A percentile compares a stretch with the other conserved stretches of the same genome.
Conservation (phyloP, 2,888 invertebrate species). For the Hirtodrosophila trivittata region DNA sequence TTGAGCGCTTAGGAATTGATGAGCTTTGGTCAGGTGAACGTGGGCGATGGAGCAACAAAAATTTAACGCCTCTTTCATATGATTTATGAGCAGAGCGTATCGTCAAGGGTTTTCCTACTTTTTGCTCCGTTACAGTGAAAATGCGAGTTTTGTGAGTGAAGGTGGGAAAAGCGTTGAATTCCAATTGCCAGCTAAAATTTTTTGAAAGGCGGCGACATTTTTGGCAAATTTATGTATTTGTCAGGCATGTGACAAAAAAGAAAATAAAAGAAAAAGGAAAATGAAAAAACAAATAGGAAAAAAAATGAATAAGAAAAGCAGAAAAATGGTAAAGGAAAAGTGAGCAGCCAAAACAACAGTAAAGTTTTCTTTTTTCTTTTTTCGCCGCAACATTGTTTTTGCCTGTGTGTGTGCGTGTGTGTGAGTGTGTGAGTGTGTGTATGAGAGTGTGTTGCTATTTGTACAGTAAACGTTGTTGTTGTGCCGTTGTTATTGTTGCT, state of each 20-base stretch:
- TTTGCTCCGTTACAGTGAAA: constrained; percentile 13
- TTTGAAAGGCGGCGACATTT: constrained; percentile 81
- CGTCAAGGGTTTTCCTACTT: constrained; percentile 13
- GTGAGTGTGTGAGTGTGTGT: constrained; percentile 3
- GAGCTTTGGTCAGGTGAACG: constrained; percentile 24
- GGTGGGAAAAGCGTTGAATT: constrained; percentile 58
- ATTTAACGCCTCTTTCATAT: constrained; percentile 45
- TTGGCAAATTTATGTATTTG: constrained; percentile 82
- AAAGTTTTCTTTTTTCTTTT: constrained; percentile 45
- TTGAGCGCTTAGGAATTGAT: constrained; percentile 62
- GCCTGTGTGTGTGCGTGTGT: constrained; percentile 8
- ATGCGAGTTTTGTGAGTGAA: constrained; percentile 20
- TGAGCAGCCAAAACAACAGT: constrained; percentile 53
- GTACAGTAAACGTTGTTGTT: constrained; percentile 39
- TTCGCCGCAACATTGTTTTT: constrained; percentile 68
- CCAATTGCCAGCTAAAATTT: constrained; percentile 78
- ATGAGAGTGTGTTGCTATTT: constrained; percentile 27
- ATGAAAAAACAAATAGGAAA: constrained; percentile 34
- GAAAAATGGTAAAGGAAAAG: constrained; percentile 23
- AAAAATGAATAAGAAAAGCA: constrained; percentile 13
- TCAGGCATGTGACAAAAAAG: constrained; percentile 56
- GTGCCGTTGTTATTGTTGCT: constrained; percentile 65
- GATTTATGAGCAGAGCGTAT: constrained; percentile 60
- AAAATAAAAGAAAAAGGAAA: constrained; percentile 15
- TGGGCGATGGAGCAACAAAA: constrained; percentile 25